Conservation (phyloP, 2,113 vertebrate species). For the Panurus biarmicus region DNA sequence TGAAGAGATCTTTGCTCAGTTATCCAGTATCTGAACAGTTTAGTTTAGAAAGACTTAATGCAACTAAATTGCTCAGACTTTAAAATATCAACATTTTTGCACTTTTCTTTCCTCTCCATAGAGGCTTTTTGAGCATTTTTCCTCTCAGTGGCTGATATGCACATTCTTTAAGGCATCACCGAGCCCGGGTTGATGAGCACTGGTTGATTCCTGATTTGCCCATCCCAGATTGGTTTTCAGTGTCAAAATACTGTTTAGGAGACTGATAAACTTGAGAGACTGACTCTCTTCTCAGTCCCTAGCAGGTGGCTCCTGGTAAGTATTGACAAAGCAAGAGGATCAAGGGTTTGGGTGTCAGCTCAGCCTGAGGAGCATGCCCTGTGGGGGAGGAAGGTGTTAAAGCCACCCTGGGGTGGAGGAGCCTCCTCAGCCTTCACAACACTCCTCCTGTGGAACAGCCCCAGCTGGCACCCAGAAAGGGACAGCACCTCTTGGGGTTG, state of each 20-base stretch:
- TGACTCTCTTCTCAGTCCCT: not conserved
- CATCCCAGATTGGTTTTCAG: slow-evolving; percentile 35
- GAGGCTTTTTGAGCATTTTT: not conserved
- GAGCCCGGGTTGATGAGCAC: not conserved
- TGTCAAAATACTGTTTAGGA: not conserved
- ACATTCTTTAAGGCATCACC: not conserved
- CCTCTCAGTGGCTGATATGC: not conserved
- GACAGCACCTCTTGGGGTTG: fast-evolving
- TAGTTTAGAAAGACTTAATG: not conserved
- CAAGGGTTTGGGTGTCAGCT: not conserved
- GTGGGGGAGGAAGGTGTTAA: not conserved
- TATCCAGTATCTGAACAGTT: fast-evolving
- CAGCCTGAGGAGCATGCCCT: not conserved
- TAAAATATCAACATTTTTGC: not conserved
- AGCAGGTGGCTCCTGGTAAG: not conserved
- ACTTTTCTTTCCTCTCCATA: not conserved
- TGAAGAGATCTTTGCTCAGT: not conserved
- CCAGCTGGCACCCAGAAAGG: not conserved
- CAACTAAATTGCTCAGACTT: not conserved
- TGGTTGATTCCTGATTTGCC: slow-evolving; percentile 26
- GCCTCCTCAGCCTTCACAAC: not conserved
- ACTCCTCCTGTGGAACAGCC: not conserved
- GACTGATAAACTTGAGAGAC: not conserved
- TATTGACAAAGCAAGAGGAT: not conserved
- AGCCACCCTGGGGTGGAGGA: not conserved